phyloP scores from a whole-genome alignment of 2,888 invertebrate genomes.

The Lasioglossum vierecki region DNA sequence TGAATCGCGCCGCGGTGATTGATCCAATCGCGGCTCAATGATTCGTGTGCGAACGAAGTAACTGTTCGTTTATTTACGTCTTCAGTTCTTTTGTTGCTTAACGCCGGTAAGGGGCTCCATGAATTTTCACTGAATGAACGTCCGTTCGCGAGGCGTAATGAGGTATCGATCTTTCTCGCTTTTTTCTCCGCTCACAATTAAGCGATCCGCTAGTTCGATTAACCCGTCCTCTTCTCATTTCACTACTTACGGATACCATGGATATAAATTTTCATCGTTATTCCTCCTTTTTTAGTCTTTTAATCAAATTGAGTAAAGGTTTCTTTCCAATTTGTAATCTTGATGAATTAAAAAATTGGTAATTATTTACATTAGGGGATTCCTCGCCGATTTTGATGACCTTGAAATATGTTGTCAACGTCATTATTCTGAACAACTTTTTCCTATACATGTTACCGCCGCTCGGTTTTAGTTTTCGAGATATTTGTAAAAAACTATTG shows the following conservation, averaged over 20 bases:
- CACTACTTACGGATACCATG: not conserved
- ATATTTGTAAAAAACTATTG: too few species aligned
- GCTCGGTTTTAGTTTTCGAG: too few species aligned
- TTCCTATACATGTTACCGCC: too few species aligned
- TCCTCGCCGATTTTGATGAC: too few species aligned
- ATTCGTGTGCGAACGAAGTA: not conserved
- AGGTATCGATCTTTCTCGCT: not conserved
- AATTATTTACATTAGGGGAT: too few species aligned
- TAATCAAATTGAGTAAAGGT: not conserved
- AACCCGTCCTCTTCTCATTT: not conserved
- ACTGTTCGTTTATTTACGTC: not conserved
- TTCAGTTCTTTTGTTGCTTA: not conserved
- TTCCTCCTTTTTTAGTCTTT: not conserved
- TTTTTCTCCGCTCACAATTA: slow-evolving; percentile 9
- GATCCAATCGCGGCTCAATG: not conserved
- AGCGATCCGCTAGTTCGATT: not conserved
- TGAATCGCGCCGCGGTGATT: not conserved
- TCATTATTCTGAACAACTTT: too few species aligned
- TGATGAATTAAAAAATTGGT: too few species aligned
- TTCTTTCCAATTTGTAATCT: not conserved
- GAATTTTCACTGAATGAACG: not conserved
- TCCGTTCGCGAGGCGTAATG: not conserved
- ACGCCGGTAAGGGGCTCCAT: not conserved
- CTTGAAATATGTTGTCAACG: too few species aligned
- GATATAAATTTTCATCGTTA: not conserved